Percentiles rank a stretch among this genome's conserved stretches.
phyloP scores from a whole-genome alignment of 2,797 vertebrate genomes.

The Dendrocincla fuliginosa region DNA sequence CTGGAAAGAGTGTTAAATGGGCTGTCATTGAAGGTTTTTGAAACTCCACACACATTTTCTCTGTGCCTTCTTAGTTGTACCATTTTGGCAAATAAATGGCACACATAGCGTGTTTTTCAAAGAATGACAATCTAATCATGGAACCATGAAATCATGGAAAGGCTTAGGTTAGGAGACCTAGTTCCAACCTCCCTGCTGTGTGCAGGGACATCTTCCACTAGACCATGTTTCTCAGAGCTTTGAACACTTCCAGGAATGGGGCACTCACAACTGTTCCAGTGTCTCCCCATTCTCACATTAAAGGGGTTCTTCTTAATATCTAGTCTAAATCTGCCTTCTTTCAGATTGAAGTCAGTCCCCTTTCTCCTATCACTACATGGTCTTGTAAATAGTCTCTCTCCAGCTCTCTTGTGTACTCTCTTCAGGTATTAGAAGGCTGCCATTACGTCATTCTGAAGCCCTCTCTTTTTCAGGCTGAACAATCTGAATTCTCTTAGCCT shows the following conservation, averaged over 20 bases:
- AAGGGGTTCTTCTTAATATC: neutral
- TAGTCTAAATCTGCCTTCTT: neutral
- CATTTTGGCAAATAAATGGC: neutral
- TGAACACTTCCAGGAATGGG: neutral
- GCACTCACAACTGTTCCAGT: neutral
- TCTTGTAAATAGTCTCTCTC: neutral
- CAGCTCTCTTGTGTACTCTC: neutral
- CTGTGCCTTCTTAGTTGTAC: neutral
- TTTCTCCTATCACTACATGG: neutral
- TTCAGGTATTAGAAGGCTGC: neutral
- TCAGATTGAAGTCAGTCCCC: accelerated
- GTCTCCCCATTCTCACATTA: accelerated
- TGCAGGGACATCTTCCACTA: neutral
- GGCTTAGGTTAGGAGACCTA: too few relatives aligned
- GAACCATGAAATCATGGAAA: neutral
- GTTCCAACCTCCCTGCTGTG: accelerated
- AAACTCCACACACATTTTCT: conserved; percentile 2
- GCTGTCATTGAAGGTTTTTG: neutral
- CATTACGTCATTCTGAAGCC: neutral
- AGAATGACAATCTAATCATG: neutral
- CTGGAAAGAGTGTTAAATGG: neutral
- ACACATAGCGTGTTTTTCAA: neutral
- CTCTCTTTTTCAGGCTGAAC: neutral
- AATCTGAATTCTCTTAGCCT: neutral
- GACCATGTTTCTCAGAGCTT: neutral